These are phyloP conservation scores for Latheticus oryzae DNA, from an alignment of 2,888 invertebrate species.

Conservation along the genomic window DNA sequence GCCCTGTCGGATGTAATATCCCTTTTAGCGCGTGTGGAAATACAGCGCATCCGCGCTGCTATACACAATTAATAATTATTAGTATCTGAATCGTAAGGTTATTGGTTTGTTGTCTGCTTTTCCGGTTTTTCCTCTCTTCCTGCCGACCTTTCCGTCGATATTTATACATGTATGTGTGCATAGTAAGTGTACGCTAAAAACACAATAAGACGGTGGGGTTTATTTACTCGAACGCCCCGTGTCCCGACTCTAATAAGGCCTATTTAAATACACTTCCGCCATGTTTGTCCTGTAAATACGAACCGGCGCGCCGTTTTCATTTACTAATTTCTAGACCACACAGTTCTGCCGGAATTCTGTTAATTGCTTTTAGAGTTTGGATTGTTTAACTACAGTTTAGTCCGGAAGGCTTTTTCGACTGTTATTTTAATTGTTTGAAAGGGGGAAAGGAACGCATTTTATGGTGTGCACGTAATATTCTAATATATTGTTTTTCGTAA, in stretches of 20 bases:
- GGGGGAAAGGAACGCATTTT: constrained; percentile 19
- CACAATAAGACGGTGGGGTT: constrained; percentile 49
- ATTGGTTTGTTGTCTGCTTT: constrained; percentile 9
- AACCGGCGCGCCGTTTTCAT: constrained; percentile 57
- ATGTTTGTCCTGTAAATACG: constrained; percentile 58
- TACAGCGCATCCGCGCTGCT: constrained; percentile 10
- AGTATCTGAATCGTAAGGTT: too few species aligned
- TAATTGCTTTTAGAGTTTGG: constrained; percentile 60
- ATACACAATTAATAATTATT: too few species aligned
- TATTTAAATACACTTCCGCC: constrained; percentile 60
- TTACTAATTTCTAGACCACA: constrained; percentile 60
- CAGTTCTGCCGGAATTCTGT: constrained; percentile 57
- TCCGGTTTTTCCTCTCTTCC: constrained; percentile 30
- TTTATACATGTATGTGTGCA: constrained; percentile 25
- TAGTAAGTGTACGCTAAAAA: constrained; percentile 50
- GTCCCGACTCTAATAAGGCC: constrained; percentile 58
- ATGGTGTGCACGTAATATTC: constrained; percentile 30
- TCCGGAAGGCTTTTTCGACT: constrained; percentile 30
- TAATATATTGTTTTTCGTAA: constrained; percentile 35
- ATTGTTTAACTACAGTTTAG: constrained; percentile 54
- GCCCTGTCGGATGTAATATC: constrained; percentile 11
- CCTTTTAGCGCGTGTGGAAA: constrained; percentile 4
- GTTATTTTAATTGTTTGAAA: constrained; percentile 43
- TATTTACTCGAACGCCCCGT: constrained; percentile 51
- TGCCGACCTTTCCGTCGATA: constrained; percentile 29